A percentile compares a stretch with the other conserved stretches of the same genome.
Evolutionary conservation across 2,113 vertebrate species (phyloP).

Genomic region (Pygoscelis antarcticus): DNA sequence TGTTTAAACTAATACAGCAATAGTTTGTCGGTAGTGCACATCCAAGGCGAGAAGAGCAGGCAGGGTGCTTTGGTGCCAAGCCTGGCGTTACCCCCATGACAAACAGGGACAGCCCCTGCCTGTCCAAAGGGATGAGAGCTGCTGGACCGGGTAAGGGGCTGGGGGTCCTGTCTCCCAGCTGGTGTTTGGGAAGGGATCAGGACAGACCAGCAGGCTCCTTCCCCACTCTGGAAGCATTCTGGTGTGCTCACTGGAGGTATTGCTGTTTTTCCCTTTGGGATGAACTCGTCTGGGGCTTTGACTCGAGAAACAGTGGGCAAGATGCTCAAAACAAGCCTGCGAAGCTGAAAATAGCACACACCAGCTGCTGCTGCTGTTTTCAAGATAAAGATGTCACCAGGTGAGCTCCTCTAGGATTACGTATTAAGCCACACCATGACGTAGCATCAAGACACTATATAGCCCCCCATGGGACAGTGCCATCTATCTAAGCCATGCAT

Average conservation of each 20-base stretch:
- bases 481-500: accelerated
- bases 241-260: neutral
- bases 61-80: accelerated
- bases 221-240: neutral
- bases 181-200: neutral
- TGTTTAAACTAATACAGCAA: neutral
- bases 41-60: accelerated
- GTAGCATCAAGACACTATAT: accelerated
- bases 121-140: neutral
- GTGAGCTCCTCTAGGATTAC: neutral
- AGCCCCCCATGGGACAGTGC: neutral
- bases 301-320: neutral
- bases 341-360: neutral
- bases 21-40: neutral
- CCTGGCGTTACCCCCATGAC: neutral
- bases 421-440: neutral
- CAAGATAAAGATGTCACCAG: slow-evolving; percentile 13
- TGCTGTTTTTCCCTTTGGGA: neutral
- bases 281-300: neutral
- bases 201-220: neutral
- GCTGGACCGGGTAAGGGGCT: neutral
- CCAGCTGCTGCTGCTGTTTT: neutral
- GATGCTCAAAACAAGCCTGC: neutral
- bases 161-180: neutral
- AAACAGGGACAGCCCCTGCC: neutral